Base-by-base conservation (phyloP, 2,797 vertebrate species). In the Apogon talboti region DNA sequence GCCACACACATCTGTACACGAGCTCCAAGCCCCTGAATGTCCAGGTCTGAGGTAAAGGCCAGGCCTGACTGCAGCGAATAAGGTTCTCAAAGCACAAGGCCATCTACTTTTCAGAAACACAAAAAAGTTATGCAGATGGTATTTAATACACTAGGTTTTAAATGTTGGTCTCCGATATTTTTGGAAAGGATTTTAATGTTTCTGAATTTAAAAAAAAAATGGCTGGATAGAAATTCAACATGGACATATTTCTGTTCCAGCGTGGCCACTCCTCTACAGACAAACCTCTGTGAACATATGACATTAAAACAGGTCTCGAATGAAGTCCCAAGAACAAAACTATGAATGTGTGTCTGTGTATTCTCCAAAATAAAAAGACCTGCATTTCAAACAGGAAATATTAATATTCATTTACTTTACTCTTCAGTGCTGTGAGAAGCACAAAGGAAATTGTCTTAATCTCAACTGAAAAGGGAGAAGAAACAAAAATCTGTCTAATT, bases 1-100 rank as follows among this genome's bases (percentile, higher is more conserved):
- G 83, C 78, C 87, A 85, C 78, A 83, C 79, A 82, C 78, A 87
- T 76, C 80, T 87, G 63, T 43, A 38, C 69, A 54, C 13, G 15
- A 82, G 75, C 78, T 78, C 71, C 33, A 35, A 35, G 10, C 33
- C 10, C 7, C 74, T 79, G 78, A 66, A 79, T 49, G 85, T 78
- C 78, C 55, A 6, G 10, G 45, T 35, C 56, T 62, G 15, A 74
- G 76, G 49, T 52, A 30, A 0, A 42, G 33, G 9, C 15, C 28
- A 37, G 52, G 24, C 40, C 53, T 19, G 10, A 33, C 42, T 48
- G 56, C 7, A 2, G 13, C 5, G 16, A 21, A 28, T 71, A 38
- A 30, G 57, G 43, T 66, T 66, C 38, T 48, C 55, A 56, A 38
- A 13, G n/a, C 37, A 16, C 33, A 12, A 18, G 38, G 4, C 11